These are phyloP conservation scores for Clarias pachynema DNA, from an alignment of 2,797 vertebrate species.

Conservation along the genomic window DNA sequence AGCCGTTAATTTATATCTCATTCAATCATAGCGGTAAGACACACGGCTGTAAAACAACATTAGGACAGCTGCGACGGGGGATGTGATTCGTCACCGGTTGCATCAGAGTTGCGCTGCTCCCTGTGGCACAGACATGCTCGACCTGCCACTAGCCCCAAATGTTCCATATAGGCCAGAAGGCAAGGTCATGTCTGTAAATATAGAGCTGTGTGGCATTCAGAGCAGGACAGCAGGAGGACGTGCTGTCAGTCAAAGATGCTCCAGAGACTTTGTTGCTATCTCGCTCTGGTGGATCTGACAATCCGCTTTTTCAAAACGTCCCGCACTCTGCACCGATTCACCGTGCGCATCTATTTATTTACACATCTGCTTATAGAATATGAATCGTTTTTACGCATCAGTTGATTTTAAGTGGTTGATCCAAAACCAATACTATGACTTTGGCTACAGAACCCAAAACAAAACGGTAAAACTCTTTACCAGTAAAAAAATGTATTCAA, in stretches of 20 bases:
- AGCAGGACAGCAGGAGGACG: conserved; percentile 1
- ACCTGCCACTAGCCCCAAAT: conserved; percentile 40
- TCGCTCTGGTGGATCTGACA: background rate
- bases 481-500: background rate
- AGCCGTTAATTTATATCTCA: background rate
- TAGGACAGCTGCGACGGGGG: conserved; percentile 52
- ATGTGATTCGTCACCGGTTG: conserved; percentile 22
- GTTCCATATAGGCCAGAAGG: conserved; percentile 31
- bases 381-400: background rate
- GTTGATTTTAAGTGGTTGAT: no score
- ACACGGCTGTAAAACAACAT: background rate
- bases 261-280: background rate
- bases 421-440: background rate
- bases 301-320: background rate
- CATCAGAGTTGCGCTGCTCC: background rate
- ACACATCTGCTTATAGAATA: background rate
- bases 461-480: background rate
- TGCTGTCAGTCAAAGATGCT: conserved; percentile 42
- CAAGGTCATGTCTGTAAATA: conserved; percentile 56
- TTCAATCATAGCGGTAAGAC: conserved; percentile 17
- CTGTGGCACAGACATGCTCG: conserved; percentile 15
- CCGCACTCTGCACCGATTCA: background rate
- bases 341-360: no score
- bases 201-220: conserved; percentile 33
- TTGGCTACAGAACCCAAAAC: background rate